phyloP scores from a whole-genome alignment of 2,797 vertebrate species.

The Australoheros facetus region DNA sequence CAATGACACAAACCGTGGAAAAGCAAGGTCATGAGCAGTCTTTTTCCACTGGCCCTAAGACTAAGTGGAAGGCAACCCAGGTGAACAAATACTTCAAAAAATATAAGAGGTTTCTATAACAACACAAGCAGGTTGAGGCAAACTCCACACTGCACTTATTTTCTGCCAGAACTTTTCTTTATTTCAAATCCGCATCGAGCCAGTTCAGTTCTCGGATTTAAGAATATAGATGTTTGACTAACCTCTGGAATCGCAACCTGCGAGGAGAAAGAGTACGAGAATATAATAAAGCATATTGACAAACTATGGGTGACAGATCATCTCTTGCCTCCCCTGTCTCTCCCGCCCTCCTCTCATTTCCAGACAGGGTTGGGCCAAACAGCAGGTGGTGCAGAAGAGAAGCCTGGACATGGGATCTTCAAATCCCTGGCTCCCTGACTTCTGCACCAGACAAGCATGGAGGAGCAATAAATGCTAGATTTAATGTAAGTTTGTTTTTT shows the following conservation, averaged over 20 bases:
- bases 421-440: slow-evolving; percentile 68
- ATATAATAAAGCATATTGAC: slow-evolving; percentile 42
- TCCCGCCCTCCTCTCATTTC: slow-evolving; percentile 56
- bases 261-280: slow-evolving; percentile 4
- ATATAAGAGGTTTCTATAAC: slow-evolving; percentile 57
- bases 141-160: slow-evolving; percentile 10
- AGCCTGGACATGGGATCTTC: slow-evolving; percentile 72
- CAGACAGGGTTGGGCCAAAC: slow-evolving; percentile 75
- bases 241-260: slow-evolving; percentile 17
- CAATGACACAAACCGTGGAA: slow-evolving; percentile 4
- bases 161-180: slow-evolving; percentile 33
- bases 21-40: neutral
- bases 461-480: slow-evolving; percentile 48
- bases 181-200: neutral
- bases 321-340: slow-evolving; percentile 45
- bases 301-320: slow-evolving; percentile 53
- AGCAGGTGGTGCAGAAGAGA: slow-evolving; percentile 81
- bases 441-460: slow-evolving; percentile 54
- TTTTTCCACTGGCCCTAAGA: slow-evolving; percentile 16
- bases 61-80: slow-evolving; percentile 25
- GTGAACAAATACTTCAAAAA: slow-evolving; percentile 55
- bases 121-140: slow-evolving; percentile 23
- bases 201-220: neutral
- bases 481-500: slow-evolving; percentile 71
- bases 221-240: neutral